phyloP scores from a whole-genome alignment of 2,113 vertebrate species.

The Gallinago jamesoni region DNA sequence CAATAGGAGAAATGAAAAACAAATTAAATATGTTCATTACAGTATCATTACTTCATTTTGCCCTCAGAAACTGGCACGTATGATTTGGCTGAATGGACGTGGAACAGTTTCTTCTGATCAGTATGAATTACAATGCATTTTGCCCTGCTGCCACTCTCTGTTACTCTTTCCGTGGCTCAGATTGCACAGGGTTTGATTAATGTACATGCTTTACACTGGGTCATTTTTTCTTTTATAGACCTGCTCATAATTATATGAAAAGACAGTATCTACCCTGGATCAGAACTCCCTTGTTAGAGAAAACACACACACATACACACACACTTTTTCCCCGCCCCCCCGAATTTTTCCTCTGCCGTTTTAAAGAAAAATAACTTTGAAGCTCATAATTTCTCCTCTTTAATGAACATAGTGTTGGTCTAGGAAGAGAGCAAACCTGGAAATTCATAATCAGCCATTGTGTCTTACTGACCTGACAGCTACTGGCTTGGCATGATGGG shows the following conservation, averaged over 20 bases:
- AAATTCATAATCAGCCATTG: background rate
- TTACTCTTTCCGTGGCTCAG: background rate
- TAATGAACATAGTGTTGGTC: background rate
- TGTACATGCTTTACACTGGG: background rate
- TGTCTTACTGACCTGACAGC: background rate
- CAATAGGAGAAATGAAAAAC: background rate
- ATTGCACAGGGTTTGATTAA: background rate
- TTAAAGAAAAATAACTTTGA: background rate
- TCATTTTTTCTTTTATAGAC: background rate
- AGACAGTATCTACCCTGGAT: background rate
- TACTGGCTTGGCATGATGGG: background rate
- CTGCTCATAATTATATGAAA: background rate
- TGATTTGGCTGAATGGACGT: background rate
- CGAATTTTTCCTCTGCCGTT: background rate
- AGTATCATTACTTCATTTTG: background rate
- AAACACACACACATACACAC: background rate
- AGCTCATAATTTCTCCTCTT: background rate
- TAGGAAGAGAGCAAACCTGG: background rate
- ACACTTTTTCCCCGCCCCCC: background rate
- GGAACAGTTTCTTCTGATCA: background rate
- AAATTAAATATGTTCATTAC: background rate
- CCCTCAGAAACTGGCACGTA: background rate
- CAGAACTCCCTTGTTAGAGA: background rate
- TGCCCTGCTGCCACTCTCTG: background rate
- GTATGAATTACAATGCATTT: background rate